Evolutionary conservation across 1,140 invertebrate species (phyloP).

Genomic region (Bombus turneri): DNA sequence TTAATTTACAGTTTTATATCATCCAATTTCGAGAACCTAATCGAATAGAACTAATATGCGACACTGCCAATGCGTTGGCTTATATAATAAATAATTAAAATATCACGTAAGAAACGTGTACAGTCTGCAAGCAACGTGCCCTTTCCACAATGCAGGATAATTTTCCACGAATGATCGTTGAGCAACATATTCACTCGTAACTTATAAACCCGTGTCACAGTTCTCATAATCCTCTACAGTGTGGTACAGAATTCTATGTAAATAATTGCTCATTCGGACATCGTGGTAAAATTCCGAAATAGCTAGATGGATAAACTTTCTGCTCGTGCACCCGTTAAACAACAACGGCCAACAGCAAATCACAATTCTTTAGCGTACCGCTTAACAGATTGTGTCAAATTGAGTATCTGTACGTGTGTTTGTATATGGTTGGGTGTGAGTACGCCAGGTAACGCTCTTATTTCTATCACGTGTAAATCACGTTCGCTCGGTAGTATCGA

Average conservation of each 20-base stretch:
- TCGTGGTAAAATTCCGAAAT: background rate
- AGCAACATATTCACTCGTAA: background rate
- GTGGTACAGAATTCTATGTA: background rate
- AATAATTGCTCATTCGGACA: slow-evolving; percentile 4
- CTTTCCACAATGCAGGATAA: background rate
- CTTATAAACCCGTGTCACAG: background rate
- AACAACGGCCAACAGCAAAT: slow-evolving; percentile 54
- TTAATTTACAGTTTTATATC: too few species aligned
- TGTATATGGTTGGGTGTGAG: background rate
- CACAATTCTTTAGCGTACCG: slow-evolving; percentile 62
- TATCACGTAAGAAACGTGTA: background rate
- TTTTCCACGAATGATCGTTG: background rate
- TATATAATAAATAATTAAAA: background rate
- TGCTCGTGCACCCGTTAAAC: slow-evolving; percentile 16
- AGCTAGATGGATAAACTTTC: slow-evolving; percentile 14
- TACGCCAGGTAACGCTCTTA: slow-evolving; percentile 26
- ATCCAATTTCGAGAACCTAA: too few species aligned
- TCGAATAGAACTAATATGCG: too few species aligned
- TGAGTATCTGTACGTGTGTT: slow-evolving; percentile 21
- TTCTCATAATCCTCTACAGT: slow-evolving; percentile 3
- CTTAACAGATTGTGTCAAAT: slow-evolving; percentile 75
- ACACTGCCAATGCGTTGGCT: too few species aligned
- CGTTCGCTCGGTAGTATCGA: slow-evolving; percentile 44
- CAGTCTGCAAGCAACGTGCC: background rate
- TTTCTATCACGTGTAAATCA: slow-evolving; percentile 59